Evolutionary conservation across 2,797 vertebrate species (phyloP).

Genomic region (Threskiornis aethiopicus): DNA sequence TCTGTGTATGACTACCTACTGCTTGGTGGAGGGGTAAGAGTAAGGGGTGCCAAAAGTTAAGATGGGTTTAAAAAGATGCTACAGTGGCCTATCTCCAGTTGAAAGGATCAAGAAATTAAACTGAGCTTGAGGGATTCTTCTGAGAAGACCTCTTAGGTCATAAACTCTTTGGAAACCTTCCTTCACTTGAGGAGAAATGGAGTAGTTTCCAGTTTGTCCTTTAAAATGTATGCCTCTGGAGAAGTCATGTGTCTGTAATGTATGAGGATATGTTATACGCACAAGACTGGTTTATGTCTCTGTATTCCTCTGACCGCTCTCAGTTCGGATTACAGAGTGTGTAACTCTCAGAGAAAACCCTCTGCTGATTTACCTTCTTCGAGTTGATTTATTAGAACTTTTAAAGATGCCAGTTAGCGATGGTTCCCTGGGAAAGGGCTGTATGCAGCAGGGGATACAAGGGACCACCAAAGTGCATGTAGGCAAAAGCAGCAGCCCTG

Average conservation of each 20-base stretch:
- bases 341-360: background rate
- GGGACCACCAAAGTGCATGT: background rate
- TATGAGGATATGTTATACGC: background rate
- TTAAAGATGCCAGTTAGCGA: background rate
- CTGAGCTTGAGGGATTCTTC: background rate
- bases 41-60: background rate
- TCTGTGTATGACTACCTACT: background rate
- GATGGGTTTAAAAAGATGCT: background rate
- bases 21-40: background rate
- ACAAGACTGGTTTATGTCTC: background rate
- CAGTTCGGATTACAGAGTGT: background rate
- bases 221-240: background rate
- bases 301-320: background rate
- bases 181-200: background rate
- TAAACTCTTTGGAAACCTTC: background rate
- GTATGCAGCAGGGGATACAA: rapidly evolving
- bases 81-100: background rate
- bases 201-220: background rate
- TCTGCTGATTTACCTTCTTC: background rate
- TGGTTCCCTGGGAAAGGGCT: background rate
- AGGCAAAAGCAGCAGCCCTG: background rate
- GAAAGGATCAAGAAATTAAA: background rate
- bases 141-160: background rate
- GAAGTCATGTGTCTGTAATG: background rate
- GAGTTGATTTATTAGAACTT: background rate